Evolutionary conservation across 2,888 invertebrate species (phyloP).

Genomic region (Orthonevra nobilis): DNA sequence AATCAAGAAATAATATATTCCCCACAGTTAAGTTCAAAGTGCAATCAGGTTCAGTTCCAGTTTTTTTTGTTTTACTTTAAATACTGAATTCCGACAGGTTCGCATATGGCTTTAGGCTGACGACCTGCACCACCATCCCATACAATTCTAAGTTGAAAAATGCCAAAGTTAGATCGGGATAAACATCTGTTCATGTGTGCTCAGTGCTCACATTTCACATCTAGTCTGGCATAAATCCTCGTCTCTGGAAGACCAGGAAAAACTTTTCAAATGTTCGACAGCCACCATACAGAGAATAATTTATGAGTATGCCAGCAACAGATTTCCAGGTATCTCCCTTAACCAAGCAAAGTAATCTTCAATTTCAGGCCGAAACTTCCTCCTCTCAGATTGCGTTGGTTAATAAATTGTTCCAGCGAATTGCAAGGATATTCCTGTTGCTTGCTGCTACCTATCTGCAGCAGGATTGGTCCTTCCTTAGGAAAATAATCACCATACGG

Average conservation of each 20-base stretch:
- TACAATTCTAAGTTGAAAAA: no score
- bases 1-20: no score
- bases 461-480: conserved; percentile 11
- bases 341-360: conserved; percentile 43
- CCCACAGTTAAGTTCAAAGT: no score
- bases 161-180: no score
- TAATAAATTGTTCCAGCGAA: conserved; percentile 33
- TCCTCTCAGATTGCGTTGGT: conserved; percentile 32
- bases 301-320: conserved; percentile 42
- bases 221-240: no score
- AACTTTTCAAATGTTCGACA: conserved; percentile 47
- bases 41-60: no score
- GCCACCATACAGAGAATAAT: conserved; percentile 47
- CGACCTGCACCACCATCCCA: no score
- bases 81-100: no score
- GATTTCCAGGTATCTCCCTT: conserved; percentile 48
- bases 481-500: conserved; percentile 37
- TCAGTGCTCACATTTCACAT: no score
- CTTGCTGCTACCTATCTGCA: conserved; percentile 10
- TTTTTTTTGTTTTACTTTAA: no score
- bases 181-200: conserved; percentile 1
- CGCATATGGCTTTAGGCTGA: no score
- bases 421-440: conserved; percentile 12
- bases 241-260: no score
- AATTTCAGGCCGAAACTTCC: conserved; percentile 31